Evolutionary conservation across 1,140 invertebrate genomes (phyloP).

Genomic region (Acromyrmex heyeri): DNA sequence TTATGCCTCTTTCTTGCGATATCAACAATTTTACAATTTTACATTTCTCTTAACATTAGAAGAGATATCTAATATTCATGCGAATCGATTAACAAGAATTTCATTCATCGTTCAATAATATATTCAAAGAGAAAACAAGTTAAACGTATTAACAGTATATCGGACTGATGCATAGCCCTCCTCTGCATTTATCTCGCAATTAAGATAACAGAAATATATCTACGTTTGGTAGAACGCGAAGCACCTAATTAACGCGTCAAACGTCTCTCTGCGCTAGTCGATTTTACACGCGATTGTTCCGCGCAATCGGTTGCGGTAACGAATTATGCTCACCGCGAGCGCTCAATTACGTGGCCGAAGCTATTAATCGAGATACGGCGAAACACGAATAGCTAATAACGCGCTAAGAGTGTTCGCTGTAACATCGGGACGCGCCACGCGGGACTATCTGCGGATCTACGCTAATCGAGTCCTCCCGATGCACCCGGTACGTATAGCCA

Average conservation of each 20-base stretch:
- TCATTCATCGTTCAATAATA: not conserved
- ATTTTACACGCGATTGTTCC: slow-evolving; percentile 65
- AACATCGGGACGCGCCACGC: slow-evolving; percentile 59
- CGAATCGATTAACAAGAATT: not conserved
- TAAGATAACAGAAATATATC: slow-evolving; percentile 26
- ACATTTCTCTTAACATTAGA: not conserved
- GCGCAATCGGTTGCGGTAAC: slow-evolving; percentile 63
- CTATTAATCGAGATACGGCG: slow-evolving; percentile 75
- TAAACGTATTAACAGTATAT: not conserved
- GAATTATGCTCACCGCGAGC: slow-evolving; percentile 69
- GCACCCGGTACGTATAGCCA: slow-evolving; percentile 55
- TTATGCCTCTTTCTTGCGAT: not conserved
- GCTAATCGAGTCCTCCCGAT: slow-evolving; percentile 72
- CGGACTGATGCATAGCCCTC: not conserved
- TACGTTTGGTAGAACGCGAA: not conserved
- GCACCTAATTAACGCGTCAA: slow-evolving; percentile 56
- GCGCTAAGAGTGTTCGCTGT: slow-evolving; percentile 64
- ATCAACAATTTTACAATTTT: not conserved
- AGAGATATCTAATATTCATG: not conserved
- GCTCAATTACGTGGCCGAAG: slow-evolving; percentile 66
- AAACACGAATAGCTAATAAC: slow-evolving; percentile 72
- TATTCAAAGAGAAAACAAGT: not conserved
- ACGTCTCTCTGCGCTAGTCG: not conserved
- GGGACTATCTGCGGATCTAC: slow-evolving; percentile 71
- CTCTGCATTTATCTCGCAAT: slow-evolving; percentile 1